Percentiles rank a stretch among this genome's conserved stretches.
These are phyloP conservation scores for Archivesica marissinica DNA, from an alignment of 1,140 invertebrate species.

Conservation along the genomic window DNA sequence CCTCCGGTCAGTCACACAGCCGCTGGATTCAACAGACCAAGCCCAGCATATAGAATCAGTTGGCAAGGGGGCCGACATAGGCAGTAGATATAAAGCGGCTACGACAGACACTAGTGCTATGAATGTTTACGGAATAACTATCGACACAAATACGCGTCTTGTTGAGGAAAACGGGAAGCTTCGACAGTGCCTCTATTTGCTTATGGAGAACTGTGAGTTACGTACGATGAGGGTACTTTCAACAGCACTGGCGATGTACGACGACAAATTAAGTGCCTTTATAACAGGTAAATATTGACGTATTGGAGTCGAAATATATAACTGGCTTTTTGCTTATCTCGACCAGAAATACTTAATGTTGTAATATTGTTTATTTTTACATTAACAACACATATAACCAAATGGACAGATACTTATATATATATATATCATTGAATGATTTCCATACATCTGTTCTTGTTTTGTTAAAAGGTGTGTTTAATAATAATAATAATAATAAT, in stretches of 20 bases:
- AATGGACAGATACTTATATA: background rate
- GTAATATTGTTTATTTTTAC: background rate
- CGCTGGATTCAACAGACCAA: background rate
- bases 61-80: background rate
- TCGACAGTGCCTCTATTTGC: background rate
- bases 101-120: no score
- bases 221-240: background rate
- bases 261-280: constrained; percentile 31
- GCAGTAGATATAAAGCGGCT: background rate
- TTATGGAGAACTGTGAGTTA: constrained; percentile 11
- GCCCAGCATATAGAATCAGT: no score
- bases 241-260: background rate
- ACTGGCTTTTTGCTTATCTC: background rate
- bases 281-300: constrained; percentile 17
- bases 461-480: background rate
- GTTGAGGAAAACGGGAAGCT: constrained; percentile 5
- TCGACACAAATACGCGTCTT: background rate
- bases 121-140: background rate
- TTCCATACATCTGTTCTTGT: background rate
- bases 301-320: background rate
- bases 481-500: no score
- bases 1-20: background rate
- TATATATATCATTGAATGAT: background rate
- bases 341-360: background rate
- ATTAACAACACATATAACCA: no score